Percentiles rank a stretch among this genome's conserved stretches.
These are phyloP conservation scores for Macropis europaea DNA, from an alignment of 2,888 invertebrate species.

Conservation along the genomic window DNA sequence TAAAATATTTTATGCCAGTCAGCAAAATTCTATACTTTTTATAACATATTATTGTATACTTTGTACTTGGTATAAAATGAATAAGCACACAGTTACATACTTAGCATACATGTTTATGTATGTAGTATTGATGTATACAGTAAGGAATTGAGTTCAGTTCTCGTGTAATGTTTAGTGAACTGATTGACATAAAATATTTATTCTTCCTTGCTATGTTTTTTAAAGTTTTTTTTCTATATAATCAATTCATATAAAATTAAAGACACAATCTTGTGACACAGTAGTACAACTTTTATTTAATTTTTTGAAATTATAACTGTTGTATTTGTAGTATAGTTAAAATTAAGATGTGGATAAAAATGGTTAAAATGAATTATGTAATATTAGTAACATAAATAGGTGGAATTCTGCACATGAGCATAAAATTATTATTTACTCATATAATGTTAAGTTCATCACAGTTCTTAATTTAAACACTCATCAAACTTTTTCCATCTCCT, in stretches of 20 bases:
- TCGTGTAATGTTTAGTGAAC: background rate
- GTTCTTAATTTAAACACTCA: conserved; percentile 14
- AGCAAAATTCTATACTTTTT: background rate
- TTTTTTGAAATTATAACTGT: background rate
- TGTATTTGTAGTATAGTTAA: background rate
- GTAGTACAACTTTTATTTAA: background rate
- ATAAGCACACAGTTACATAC: background rate
- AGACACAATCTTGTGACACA: background rate
- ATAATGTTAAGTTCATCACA: background rate
- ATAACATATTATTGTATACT: no score
- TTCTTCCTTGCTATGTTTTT: background rate
- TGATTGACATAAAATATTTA: conserved; percentile 6
- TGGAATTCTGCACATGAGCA: background rate
- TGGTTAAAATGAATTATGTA: background rate
- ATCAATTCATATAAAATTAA: conserved; percentile 4
- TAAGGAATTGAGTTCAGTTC: background rate
- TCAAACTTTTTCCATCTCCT: background rate
- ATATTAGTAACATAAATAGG: background rate
- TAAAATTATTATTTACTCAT: background rate
- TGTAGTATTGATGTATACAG: background rate
- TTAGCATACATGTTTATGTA: background rate
- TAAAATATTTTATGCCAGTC: conserved; percentile 13
- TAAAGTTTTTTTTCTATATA: conserved; percentile 1
- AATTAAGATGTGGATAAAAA: background rate
- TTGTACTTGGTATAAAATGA: background rate